Evolutionary conservation across 2,797 vertebrate species (phyloP).

Genomic region (Etheostoma perlongum): DNA sequence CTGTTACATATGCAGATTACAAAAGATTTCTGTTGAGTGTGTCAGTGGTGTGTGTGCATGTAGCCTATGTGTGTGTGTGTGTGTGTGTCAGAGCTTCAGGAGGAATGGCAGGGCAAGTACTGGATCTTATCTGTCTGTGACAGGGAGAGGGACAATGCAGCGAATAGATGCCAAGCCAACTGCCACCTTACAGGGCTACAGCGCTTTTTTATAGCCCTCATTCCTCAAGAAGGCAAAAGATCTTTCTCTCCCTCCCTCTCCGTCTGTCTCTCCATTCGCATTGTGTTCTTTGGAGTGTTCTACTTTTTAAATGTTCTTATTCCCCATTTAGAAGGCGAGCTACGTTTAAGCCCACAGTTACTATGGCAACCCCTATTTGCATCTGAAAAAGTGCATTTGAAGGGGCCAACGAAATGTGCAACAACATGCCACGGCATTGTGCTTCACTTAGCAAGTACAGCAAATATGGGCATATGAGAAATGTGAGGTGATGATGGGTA

Average conservation of each 20-base stretch:
- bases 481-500: constrained; percentile 1
- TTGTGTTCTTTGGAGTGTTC: constrained; percentile 81
- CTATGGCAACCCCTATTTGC: constrained; percentile 89
- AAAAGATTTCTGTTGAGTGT: constrained; percentile 21
- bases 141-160: constrained; percentile 80
- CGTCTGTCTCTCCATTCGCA: constrained; percentile 62
- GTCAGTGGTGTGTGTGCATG: constrained; percentile 30
- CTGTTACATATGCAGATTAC: constrained; percentile 51
- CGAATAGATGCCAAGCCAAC: constrained; percentile 80
- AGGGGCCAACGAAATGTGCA: constrained; percentile 78
- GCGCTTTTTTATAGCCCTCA: constrained; percentile 79
- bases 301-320: constrained; percentile 84
- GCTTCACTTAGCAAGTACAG: constrained; percentile 63
- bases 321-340: constrained; percentile 79
- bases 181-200: constrained; percentile 75
- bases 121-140: constrained; percentile 80
- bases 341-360: constrained; percentile 85
- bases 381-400: constrained; percentile 85
- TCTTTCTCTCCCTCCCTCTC: constrained; percentile 55
- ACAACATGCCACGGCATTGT: constrained; percentile 71
- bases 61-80: constrained; percentile 28
- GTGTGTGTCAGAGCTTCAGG: constrained; percentile 53
- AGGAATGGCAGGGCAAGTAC: constrained; percentile 59
- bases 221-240: constrained; percentile 72
- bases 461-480: constrained; percentile 50